phyloP scores from a whole-genome alignment of 2,888 invertebrate genomes.

The Biston stratarius region DNA sequence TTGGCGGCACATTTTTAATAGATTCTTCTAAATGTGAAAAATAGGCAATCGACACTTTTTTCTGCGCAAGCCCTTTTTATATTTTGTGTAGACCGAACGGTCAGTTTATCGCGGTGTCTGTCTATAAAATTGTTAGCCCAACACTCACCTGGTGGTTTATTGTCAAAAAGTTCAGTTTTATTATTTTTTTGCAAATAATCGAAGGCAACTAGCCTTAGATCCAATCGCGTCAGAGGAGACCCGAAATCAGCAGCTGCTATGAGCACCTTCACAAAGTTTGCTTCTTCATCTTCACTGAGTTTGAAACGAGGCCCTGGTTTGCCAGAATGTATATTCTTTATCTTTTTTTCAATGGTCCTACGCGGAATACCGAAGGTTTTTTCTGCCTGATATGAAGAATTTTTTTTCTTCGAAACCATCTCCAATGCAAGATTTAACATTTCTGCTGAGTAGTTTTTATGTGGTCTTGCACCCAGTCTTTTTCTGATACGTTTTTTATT shows the following conservation, averaged over 20 bases:
- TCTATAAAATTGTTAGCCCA: not conserved
- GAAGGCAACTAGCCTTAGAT: not conserved
- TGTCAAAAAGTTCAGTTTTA: not conserved
- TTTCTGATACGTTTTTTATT: too few relatives aligned
- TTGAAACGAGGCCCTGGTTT: not conserved
- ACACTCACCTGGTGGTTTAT: not conserved
- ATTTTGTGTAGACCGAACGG: not conserved
- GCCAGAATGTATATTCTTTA: not conserved
- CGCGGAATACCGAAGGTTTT: not conserved
- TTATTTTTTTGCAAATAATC: not conserved
- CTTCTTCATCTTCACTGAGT: not conserved
- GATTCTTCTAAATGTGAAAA: constrained; percentile 35
- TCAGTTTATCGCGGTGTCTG: not conserved
- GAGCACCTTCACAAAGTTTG: not conserved
- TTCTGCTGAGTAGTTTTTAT: not conserved
- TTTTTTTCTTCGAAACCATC: not conserved
- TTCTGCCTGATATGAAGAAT: not conserved
- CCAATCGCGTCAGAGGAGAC: not conserved
- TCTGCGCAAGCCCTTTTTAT: constrained; percentile 4
- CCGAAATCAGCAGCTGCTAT: not conserved
- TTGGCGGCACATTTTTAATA: constrained; percentile 29
- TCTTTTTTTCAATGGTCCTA: not conserved
- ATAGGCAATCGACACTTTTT: constrained; percentile 18
- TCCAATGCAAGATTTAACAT: not conserved
- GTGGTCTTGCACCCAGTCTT: not conserved